phyloP scores from a whole-genome alignment of 2,888 invertebrate genomes.

The Lamproptera curius region DNA sequence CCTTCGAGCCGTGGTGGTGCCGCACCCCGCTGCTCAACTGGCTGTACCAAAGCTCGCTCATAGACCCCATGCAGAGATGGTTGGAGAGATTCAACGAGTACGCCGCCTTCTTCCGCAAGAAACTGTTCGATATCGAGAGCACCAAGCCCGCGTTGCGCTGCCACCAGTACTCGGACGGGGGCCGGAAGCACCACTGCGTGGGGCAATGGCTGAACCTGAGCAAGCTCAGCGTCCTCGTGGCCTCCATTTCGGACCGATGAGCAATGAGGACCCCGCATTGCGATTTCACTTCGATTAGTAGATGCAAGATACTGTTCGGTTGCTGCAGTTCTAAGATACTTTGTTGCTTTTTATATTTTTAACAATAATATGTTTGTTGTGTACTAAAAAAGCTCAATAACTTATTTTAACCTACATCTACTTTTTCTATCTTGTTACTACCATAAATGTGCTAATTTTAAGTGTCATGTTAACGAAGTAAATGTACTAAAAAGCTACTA shows the following conservation, averaged over 20 bases:
- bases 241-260: conserved; percentile 53
- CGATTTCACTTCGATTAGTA: no score
- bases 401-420: not conserved
- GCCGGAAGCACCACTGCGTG: conserved; percentile 33
- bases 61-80: conserved; percentile 61
- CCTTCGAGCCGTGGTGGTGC: conserved; percentile 51
- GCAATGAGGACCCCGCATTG: not conserved
- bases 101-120: conserved; percentile 33
- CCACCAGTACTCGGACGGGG: conserved; percentile 13
- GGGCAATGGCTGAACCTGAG: conserved; percentile 49
- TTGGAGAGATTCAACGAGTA: conserved; percentile 49
- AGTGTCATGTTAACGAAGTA: not conserved
- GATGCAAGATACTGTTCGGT: no score
- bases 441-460: not conserved
- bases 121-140: conserved; percentile 12
- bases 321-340: no score
- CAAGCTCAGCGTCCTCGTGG: conserved; percentile 45
- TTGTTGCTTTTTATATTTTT: conserved; percentile 3
- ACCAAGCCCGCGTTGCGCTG: conserved; percentile 17
- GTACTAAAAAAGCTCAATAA: conserved; percentile 9
- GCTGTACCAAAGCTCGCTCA: conserved; percentile 56
- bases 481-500: not conserved
- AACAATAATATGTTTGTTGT: conserved; percentile 12
- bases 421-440: not conserved
- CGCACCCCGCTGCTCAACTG: conserved; percentile 48